Percentiles rank a stretch among this genome's conserved stretches.
These are phyloP conservation scores for Synchiropus splendidus DNA, from an alignment of 2,113 vertebrate species.

Conservation along the genomic window DNA sequence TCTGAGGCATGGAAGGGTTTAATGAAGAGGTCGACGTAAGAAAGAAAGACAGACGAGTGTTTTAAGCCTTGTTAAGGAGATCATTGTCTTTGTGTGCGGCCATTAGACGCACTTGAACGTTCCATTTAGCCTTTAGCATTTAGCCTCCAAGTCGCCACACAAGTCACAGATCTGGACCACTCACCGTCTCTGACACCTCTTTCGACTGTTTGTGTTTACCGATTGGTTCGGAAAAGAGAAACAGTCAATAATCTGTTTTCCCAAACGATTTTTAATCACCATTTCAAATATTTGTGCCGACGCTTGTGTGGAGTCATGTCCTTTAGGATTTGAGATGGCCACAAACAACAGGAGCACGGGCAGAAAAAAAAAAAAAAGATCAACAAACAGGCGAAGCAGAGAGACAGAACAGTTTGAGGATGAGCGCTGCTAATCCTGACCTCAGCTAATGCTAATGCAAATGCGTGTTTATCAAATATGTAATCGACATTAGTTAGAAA, in stretches of 20 bases:
- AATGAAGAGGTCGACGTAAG: slow-evolving; percentile 30
- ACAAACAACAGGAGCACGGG: slow-evolving; percentile 50
- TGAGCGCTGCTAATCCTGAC: slow-evolving; percentile 65
- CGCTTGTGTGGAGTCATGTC: slow-evolving; percentile 46
- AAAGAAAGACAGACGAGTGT: slow-evolving; percentile 32
- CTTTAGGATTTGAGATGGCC: slow-evolving; percentile 64
- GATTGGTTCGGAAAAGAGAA: slow-evolving; percentile 38
- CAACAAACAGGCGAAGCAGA: slow-evolving; percentile 62
- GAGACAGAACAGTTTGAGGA: slow-evolving; percentile 66
- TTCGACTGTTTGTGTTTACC: slow-evolving; percentile 55
- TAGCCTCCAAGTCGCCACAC: slow-evolving; percentile 5
- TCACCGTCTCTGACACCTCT: slow-evolving; percentile 31
- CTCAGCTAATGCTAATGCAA: slow-evolving; percentile 67
- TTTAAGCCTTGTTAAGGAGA: slow-evolving; percentile 56
- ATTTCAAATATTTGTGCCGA: slow-evolving; percentile 66
- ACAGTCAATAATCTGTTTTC: slow-evolving; percentile 64
- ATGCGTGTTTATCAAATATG: slow-evolving; percentile 68
- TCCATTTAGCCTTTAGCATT: slow-evolving; percentile 31
- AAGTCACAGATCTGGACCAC: background rate
- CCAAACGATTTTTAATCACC: slow-evolving; percentile 67
- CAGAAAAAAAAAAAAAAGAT: slow-evolving; percentile 34
- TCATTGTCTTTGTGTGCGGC: slow-evolving; percentile 60
- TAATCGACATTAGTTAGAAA: slow-evolving; percentile 67
- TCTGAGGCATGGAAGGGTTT: slow-evolving; percentile 24
- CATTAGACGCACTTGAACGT: slow-evolving; percentile 53